phyloP scores from a whole-genome alignment of 2,797 vertebrate genomes.

The Crocodylus rhombifer region DNA sequence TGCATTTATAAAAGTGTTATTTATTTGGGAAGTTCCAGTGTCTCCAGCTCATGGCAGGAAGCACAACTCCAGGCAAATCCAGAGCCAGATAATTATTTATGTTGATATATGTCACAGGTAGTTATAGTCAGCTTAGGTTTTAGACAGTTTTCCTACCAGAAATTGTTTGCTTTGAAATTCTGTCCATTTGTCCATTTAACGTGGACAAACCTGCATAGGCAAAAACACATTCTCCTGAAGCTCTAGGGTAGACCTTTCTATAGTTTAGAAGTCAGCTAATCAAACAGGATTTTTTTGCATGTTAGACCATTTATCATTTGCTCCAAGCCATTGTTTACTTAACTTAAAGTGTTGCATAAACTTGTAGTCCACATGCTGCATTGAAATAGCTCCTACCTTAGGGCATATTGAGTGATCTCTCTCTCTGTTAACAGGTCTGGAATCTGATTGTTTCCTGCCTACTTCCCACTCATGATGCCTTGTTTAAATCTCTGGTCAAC shows the following conservation, averaged over 20 bases:
- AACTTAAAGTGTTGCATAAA: too few species aligned
- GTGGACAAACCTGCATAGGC: not conserved
- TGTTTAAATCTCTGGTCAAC: not conserved
- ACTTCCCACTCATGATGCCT: not conserved
- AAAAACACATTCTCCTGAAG: not conserved
- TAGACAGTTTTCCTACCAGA: not conserved
- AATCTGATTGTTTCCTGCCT: not conserved
- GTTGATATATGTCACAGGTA: not conserved
- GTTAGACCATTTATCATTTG: too few species aligned
- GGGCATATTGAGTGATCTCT: not conserved
- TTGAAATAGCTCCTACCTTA: not conserved
- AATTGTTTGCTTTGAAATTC: too few species aligned
- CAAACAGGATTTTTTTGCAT: not conserved
- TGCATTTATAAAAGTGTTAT: constrained; percentile 30
- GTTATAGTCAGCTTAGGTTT: not conserved
- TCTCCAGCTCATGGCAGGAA: not conserved
- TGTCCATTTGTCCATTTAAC: not conserved
- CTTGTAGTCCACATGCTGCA: not conserved
- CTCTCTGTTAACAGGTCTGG: not conserved
- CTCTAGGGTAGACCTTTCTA: not conserved
- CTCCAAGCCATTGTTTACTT: too few species aligned
- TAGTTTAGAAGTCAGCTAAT: too few species aligned
- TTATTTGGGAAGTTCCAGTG: not conserved
- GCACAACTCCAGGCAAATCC: not conserved
- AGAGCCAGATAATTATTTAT: constrained; percentile 9